phyloP scores from a whole-genome alignment of 2,888 invertebrate species.

The Erynnis tages region DNA sequence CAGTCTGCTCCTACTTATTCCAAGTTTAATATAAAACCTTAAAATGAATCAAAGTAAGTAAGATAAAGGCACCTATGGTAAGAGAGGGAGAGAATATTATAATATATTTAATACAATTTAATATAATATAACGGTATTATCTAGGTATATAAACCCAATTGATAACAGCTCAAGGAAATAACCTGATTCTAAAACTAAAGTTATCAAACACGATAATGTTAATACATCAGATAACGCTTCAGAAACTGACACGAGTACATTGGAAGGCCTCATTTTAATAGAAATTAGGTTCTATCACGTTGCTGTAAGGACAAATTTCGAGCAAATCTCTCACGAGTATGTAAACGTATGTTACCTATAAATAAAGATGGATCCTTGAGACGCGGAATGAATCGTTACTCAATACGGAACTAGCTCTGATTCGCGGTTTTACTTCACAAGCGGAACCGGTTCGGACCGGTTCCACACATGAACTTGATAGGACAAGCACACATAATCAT shows the following conservation, averaged over 20 bases:
- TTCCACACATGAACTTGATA: conserved; percentile 27
- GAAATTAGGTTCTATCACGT: conserved; percentile 19
- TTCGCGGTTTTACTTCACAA: conserved; percentile 34
- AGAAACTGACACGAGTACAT: not conserved
- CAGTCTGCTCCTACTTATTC: too few relatives aligned
- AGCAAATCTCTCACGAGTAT: conserved; percentile 22
- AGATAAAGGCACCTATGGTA: too few relatives aligned
- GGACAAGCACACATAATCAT: conserved; percentile 20
- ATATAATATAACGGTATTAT: too few relatives aligned
- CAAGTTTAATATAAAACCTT: too few relatives aligned
- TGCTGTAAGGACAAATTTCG: conserved; percentile 9
- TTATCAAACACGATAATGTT: conserved; percentile 15
- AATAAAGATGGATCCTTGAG: conserved; percentile 40
- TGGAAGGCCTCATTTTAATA: not conserved
- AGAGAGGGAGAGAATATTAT: not conserved
- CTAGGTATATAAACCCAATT: not conserved
- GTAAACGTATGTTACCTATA: conserved; percentile 33
- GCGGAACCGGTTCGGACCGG: conserved; percentile 33
- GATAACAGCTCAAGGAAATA: conserved; percentile 11
- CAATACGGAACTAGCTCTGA: conserved; percentile 35
- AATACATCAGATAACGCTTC: conserved; percentile 16
- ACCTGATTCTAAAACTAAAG: conserved; percentile 11
- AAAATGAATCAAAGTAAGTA: too few relatives aligned
- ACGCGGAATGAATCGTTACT: conserved; percentile 33
- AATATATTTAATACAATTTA: not conserved